These are phyloP conservation scores for Craseonycteris thonglongyai DNA, from an alignment of 2,113 vertebrate genomes.

Conservation along the genomic window DNA sequence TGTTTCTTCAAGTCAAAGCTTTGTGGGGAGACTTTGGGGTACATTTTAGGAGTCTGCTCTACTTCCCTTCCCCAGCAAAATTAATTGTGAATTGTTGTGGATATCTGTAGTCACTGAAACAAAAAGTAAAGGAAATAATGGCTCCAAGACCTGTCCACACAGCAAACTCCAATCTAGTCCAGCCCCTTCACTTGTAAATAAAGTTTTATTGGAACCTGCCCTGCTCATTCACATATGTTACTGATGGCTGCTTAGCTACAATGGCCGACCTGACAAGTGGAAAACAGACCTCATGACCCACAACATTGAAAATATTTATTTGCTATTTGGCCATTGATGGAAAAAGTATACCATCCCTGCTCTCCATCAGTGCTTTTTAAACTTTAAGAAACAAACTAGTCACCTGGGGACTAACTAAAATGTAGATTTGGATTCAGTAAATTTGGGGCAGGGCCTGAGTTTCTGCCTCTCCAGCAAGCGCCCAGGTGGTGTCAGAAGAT, in stretches of 20 bases:
- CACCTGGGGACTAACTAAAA: background rate
- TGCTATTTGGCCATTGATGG: background rate
- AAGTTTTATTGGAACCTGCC: background rate
- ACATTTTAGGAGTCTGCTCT: background rate
- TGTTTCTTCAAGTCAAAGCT: background rate
- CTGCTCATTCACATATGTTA: accelerated
- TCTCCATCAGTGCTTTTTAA: background rate
- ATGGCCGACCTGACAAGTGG: background rate
- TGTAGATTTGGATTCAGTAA: background rate
- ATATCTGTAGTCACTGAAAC: background rate
- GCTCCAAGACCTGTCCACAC: background rate
- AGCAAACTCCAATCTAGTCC: background rate
- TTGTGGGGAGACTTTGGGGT: background rate
- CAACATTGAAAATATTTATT: background rate
- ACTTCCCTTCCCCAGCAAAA: background rate
- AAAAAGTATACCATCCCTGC: background rate
- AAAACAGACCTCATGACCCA: background rate
- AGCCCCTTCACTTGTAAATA: background rate
- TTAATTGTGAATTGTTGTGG: background rate
- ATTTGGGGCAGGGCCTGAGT: background rate
- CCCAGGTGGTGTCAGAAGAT: accelerated
- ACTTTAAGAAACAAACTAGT: background rate
- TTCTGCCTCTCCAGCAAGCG: background rate
- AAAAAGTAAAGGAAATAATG: background rate
- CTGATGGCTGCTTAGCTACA: background rate